These are phyloP conservation scores for Myodes glareolus DNA, from an alignment of 2,113 vertebrate species.

Conservation along the genomic window DNA sequence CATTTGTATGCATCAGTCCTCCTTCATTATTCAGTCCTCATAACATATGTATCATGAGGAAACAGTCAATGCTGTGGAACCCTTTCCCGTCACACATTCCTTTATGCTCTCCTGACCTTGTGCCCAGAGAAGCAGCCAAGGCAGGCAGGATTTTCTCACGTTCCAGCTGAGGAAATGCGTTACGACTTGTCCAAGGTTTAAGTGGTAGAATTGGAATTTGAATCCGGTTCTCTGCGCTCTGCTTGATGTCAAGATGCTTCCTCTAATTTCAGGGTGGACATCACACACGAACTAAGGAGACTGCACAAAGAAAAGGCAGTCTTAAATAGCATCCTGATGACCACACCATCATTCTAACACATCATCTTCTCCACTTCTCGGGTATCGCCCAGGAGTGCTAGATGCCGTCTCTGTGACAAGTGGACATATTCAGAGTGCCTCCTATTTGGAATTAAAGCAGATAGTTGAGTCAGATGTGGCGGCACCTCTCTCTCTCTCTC, in stretches of 20 bases:
- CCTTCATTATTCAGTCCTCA: not conserved
- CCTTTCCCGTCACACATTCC: not conserved
- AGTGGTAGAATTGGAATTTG: not conserved
- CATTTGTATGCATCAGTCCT: not conserved
- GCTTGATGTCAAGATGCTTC: not conserved
- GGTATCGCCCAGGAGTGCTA: not conserved
- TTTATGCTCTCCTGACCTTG: not conserved
- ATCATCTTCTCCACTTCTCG: not conserved
- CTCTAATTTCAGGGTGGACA: slow-evolving; percentile 28
- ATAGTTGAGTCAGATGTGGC: not conserved
- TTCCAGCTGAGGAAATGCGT: not conserved
- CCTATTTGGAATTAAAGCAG: not conserved
- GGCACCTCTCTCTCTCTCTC: not conserved
- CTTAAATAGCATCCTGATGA: not conserved
- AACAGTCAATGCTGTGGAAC: not conserved
- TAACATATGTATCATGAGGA: slow-evolving; percentile 14
- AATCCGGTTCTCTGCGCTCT: slow-evolving; percentile 14
- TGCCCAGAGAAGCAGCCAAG: not conserved
- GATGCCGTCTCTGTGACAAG: not conserved
- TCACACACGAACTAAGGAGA: not conserved
- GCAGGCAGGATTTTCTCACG: not conserved
- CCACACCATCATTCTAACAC: not conserved
- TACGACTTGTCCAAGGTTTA: not conserved
- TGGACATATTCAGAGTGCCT: not conserved
- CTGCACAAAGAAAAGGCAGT: slow-evolving; percentile 11